Percentiles rank a stretch among this genome's conserved stretches.
phyloP scores from a whole-genome alignment of 2,113 vertebrate species.

The pig (Sus scrofa) region T2T-Sscrofa CM000821.6:2687501-2688000 shows the following conservation, averaged over 20 bases:
- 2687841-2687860: background rate
- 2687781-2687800: background rate
- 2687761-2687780: background rate
- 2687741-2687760: background rate
- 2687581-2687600: too few species aligned
- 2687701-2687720: background rate
- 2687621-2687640: too few species aligned
- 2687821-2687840: background rate
- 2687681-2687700: background rate
- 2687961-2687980: background rate
- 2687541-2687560: too few species aligned
- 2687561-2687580: too few species aligned
- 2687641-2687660: background rate
- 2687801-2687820: background rate
- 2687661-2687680: background rate
- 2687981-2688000: background rate
- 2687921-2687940: background rate
- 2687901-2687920: background rate
- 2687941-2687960: background rate
- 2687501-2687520: too few species aligned
- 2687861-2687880: background rate
- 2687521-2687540: too few species aligned
- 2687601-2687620: too few species aligned
- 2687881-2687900: background rate
- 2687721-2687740: background rate